Conservation (phyloP, 2,888 invertebrate genomes). For the Lycaena phlaeas region DNA sequence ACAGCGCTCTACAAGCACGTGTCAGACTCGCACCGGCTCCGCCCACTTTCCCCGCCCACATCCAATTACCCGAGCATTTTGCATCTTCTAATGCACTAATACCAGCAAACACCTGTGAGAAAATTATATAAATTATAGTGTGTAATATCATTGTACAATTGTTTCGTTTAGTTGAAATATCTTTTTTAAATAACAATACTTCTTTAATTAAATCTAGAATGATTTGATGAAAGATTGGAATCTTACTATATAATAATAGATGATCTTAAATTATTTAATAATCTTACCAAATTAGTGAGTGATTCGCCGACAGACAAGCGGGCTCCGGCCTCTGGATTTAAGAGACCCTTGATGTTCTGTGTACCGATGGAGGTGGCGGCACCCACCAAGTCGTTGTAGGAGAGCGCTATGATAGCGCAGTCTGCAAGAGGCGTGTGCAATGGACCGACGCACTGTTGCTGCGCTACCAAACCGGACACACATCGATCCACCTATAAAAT, state of each 20-base stretch:
- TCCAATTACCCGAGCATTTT: conserved; percentile 99
- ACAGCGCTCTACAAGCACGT: conserved; percentile 91
- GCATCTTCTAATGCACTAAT: conserved; percentile 84
- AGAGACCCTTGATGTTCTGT: conserved; percentile 94
- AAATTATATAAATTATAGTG: not conserved
- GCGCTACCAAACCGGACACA: conserved; percentile 95
- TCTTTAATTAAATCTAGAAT: not conserved
- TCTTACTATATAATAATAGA: no score
- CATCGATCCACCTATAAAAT: conserved; percentile 82
- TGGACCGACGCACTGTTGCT: conserved; percentile 98
- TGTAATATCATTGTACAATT: no score
- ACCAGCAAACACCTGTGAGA: conserved; percentile 74
- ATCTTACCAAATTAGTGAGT: conserved; percentile 88
- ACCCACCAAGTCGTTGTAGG: conserved; percentile 86
- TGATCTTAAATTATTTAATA: no score
- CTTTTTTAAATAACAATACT: not conserved
- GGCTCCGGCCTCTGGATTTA: conserved; percentile 89
- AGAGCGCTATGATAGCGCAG: conserved; percentile 91
- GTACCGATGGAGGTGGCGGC: conserved; percentile 97
- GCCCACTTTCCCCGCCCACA: conserved; percentile 98
- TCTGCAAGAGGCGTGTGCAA: conserved; percentile 96
- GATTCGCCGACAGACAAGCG: conserved; percentile 96
- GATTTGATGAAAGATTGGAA: no score
- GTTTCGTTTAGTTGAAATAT: no score
- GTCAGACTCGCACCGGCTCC: conserved; percentile 93